Percentiles rank a stretch among this genome's conserved stretches.
Evolutionary conservation across 2,797 vertebrate genomes (phyloP).

Genomic region (Diplodus sargus): DNA sequence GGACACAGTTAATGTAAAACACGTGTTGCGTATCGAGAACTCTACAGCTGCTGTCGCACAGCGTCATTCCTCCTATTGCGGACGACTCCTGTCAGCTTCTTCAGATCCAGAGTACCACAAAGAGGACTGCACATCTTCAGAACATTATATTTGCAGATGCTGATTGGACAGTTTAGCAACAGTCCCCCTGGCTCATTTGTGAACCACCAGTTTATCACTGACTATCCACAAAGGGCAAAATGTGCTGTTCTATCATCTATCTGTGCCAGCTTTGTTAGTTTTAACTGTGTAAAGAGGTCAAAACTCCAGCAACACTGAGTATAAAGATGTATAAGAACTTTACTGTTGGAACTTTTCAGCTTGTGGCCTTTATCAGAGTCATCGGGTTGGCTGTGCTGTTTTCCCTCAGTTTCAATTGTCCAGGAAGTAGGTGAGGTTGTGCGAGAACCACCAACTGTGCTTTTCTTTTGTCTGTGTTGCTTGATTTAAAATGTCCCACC

Average conservation of each 20-base stretch:
- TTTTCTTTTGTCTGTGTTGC: background rate
- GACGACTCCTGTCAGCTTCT: background rate
- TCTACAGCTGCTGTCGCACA: background rate
- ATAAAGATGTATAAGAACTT: too few species aligned
- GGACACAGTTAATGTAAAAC: background rate
- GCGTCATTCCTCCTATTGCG: background rate
- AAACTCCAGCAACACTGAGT: too few species aligned
- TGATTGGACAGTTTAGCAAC: background rate
- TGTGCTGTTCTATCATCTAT: background rate
- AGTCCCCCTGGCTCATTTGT: background rate
- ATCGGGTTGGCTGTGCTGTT: too few species aligned
- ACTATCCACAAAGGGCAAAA: too few species aligned
- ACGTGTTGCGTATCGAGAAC: background rate
- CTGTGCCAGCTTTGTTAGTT: background rate
- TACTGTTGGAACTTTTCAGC: too few species aligned
- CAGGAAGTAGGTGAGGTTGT: too few species aligned
- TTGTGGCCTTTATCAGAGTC: too few species aligned
- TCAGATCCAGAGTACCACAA: background rate
- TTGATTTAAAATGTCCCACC: background rate
- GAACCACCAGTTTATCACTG: background rate
- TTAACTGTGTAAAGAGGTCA: background rate
- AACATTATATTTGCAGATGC: background rate
- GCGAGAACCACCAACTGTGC: background rate
- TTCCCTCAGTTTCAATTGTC: too few species aligned
- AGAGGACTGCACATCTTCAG: background rate